phyloP scores from a whole-genome alignment of 2,797 vertebrate species.

The Myotis vivesi region DNA sequence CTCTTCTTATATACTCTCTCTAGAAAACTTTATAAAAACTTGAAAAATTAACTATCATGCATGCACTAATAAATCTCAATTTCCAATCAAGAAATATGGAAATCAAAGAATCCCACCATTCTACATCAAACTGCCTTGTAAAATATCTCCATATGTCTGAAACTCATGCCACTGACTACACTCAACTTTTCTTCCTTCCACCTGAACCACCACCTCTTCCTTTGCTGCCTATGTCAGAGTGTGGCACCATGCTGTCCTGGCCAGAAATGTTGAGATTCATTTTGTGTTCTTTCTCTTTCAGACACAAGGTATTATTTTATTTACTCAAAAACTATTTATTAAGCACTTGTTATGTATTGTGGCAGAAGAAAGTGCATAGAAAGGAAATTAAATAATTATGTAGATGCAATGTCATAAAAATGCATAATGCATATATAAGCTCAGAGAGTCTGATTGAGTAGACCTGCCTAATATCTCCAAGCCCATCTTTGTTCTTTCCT shows the following conservation, averaged over 20 bases:
- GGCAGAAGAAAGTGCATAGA: background rate
- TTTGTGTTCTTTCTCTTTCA: background rate
- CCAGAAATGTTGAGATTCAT: background rate
- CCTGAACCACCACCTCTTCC: background rate
- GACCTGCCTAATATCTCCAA: background rate
- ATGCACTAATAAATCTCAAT: background rate
- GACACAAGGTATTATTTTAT: background rate
- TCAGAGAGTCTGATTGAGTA: background rate
- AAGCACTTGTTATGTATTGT: background rate
- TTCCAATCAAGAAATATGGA: background rate
- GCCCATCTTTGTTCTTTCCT: background rate
- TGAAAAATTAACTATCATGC: background rate
- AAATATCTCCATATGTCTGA: background rate
- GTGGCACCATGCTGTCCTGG: background rate
- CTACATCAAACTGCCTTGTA: background rate
- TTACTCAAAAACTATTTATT: background rate
- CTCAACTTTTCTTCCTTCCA: background rate
- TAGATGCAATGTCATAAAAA: background rate
- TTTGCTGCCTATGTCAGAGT: background rate
- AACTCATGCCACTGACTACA: background rate
- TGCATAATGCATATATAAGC: background rate
- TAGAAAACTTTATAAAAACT: background rate
- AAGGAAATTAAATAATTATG: background rate
- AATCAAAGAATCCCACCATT: background rate
- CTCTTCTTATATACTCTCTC: background rate